Evolutionary conservation across 2,888 invertebrate species (phyloP).

Genomic region (Lacanobia wlatinum): DNA sequence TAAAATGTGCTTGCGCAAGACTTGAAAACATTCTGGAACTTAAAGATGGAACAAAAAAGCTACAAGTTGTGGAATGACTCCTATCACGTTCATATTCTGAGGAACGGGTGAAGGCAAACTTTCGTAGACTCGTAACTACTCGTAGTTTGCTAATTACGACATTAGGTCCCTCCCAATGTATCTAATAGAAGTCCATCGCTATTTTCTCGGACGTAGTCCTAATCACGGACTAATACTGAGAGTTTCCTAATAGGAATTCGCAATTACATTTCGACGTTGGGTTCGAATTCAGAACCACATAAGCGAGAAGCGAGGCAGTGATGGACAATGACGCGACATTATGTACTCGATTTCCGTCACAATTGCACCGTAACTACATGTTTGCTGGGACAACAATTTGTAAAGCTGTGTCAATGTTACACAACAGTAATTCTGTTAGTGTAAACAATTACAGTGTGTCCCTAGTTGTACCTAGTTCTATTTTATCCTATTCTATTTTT

Average conservation of each 20-base stretch:
- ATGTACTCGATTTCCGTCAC: constrained; percentile 36
- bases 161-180: constrained; percentile 39
- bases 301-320: constrained; percentile 24
- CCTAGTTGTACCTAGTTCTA: neutral
- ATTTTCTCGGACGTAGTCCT: constrained; percentile 35
- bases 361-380: constrained; percentile 39
- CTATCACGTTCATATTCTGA: constrained; percentile 36
- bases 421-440: constrained; percentile 8
- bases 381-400: constrained; percentile 37
- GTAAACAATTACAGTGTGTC: constrained; percentile 22
- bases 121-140: constrained; percentile 34
- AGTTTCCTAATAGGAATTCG: constrained; percentile 57
- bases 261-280: constrained; percentile 50
- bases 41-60: constrained; percentile 19
- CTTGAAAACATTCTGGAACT: constrained; percentile 27
- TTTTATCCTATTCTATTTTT: neutral
- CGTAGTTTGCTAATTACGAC: constrained; percentile 52
- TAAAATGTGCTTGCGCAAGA: constrained; percentile 23
- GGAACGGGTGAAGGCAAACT: constrained; percentile 36
- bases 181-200: constrained; percentile 34
- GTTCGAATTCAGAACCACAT: constrained; percentile 51
- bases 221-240: constrained; percentile 52
- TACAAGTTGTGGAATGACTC: constrained; percentile 31
- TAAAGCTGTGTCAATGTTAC: constrained; percentile 25
- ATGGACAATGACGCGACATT: constrained; percentile 49